Evolutionary conservation across 2,113 vertebrate genomes (phyloP).

Genomic region (Sminthopsis crassicaudata): DNA sequence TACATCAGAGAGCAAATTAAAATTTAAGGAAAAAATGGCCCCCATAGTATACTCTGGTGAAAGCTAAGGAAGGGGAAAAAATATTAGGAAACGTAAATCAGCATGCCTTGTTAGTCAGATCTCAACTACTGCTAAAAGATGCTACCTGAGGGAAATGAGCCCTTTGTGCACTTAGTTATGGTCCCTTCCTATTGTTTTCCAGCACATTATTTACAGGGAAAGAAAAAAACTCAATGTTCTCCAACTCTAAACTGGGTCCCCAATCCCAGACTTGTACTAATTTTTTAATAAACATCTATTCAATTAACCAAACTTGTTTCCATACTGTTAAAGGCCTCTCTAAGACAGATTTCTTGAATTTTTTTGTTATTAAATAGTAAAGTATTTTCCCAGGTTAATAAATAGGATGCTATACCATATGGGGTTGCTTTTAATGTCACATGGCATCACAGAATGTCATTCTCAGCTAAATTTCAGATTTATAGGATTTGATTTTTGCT

Average conservation of each 20-base stretch:
- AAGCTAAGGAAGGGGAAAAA: conserved; percentile 27
- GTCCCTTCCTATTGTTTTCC: conserved; percentile 47
- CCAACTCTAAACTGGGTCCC: conserved; percentile 65
- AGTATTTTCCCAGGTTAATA: conserved; percentile 31
- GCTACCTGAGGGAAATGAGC: not conserved
- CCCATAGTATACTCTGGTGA: conserved; percentile 37
- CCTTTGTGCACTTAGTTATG: not conserved
- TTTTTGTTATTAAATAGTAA: conserved; percentile 47
- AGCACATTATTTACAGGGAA: conserved; percentile 37
- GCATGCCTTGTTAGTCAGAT: conserved; percentile 58
- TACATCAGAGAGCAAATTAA: conserved; percentile 67
- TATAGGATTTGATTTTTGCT: conserved; percentile 52
- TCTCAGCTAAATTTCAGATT: conserved; percentile 65
- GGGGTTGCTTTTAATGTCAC: conserved; percentile 13
- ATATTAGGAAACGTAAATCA: conserved; percentile 53
- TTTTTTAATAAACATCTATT: conserved; percentile 12
- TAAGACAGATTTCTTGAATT: conserved; percentile 21
- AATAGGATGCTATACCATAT: not conserved
- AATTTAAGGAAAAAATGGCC: conserved; percentile 56
- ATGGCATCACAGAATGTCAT: conserved; percentile 40
- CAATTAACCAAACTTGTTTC: conserved; percentile 39
- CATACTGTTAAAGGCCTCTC: conserved; percentile 15
- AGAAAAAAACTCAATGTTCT: conserved; percentile 57
- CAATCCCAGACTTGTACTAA: conserved; percentile 48
- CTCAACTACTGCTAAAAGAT: conserved; percentile 51